A percentile compares a stretch with the other conserved stretches of the same genome.
Conservation (phyloP, 2,113 vertebrate genomes). For the Excalfactoria chinensis region DNA sequence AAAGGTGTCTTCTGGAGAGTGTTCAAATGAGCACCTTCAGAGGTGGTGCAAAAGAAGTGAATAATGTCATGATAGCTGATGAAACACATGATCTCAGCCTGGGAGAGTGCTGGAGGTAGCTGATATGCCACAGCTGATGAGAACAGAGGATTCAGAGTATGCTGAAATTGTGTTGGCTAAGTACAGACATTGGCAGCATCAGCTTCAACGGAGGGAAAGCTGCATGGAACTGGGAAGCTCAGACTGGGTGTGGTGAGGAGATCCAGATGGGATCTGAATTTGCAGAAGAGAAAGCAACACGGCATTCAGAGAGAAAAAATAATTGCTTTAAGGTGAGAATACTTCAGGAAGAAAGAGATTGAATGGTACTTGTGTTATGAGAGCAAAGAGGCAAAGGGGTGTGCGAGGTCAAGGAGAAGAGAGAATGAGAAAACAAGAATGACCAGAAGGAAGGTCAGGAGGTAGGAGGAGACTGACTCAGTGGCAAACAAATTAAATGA, state of each 20-base stretch:
- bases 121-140: not conserved
- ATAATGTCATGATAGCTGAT: not conserved
- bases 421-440: not conserved
- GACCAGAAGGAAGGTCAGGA: not conserved
- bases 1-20: not conserved
- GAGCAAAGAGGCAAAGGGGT: not conserved
- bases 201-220: not conserved
- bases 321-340: constrained; percentile 9
- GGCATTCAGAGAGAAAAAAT: not conserved
- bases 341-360: not conserved
- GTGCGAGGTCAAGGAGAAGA: not conserved
- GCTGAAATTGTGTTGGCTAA: not conserved
- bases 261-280: not conserved
- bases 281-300: not conserved
- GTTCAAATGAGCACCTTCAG: not conserved
- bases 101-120: not conserved
- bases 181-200: not conserved
- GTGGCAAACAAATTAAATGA: not conserved
- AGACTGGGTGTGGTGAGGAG: not conserved
- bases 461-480: not conserved
- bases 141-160: not conserved
- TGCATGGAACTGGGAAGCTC: not conserved
- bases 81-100: not conserved
- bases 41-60: not conserved
- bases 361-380: not conserved